Percentiles rank a stretch among this genome's conserved stretches.
Evolutionary conservation across 1,140 invertebrate species (phyloP).

Genomic region (Aphelenchoides besseyi): DNA sequence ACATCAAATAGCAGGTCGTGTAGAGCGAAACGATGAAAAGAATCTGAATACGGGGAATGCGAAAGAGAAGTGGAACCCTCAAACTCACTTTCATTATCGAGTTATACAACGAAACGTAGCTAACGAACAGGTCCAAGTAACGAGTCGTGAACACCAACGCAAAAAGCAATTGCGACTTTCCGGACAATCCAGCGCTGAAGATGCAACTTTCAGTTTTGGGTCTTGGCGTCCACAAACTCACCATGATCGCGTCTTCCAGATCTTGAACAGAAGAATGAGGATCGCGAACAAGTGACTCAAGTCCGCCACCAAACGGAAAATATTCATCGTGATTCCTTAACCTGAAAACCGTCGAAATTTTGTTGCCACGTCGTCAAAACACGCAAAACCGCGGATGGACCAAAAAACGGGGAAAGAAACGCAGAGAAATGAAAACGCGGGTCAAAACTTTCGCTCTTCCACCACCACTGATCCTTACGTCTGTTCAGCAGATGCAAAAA

Average conservation of each 20-base stretch:
- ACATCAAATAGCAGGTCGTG: slow-evolving; percentile 92
- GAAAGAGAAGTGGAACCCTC: slow-evolving; percentile 26
- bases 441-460: no score
- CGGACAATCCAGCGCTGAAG: slow-evolving; percentile 83
- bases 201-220: slow-evolving; percentile 26
- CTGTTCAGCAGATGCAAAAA: no score
- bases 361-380: no score
- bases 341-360: no score
- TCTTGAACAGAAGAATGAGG: slow-evolving; percentile 42
- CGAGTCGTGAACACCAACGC: slow-evolving; percentile 87
- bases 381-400: no score
- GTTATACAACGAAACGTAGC: slow-evolving; percentile 92
- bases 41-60: slow-evolving; percentile 63
- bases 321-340: slow-evolving; percentile 33
- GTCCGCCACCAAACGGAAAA: slow-evolving; percentile 41
- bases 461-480: no score
- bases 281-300: slow-evolving; percentile 42
- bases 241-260: slow-evolving; percentile 61
- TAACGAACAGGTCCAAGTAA: slow-evolving; percentile 91
- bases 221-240: slow-evolving; percentile 88
- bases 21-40: slow-evolving; percentile 84
- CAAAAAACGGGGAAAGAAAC: no score
- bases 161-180: slow-evolving; percentile 94
- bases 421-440: no score
- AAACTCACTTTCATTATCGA: slow-evolving; percentile 79